phyloP scores from a whole-genome alignment of 1,140 invertebrate genomes.

The Solenopsis invicta region DNA sequence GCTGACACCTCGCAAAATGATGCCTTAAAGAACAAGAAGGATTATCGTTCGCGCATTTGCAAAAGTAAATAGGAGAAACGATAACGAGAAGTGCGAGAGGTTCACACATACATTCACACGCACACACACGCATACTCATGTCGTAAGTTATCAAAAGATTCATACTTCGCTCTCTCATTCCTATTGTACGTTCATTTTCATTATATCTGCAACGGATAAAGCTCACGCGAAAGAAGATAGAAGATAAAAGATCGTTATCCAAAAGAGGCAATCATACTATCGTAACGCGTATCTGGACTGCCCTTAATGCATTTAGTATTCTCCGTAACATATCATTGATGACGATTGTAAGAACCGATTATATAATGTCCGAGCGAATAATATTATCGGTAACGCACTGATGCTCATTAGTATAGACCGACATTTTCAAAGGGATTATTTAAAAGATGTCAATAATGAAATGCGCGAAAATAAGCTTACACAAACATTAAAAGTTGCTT shows the following conservation, averaged over 20 bases:
- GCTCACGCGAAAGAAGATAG: background rate
- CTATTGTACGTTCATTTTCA: slow-evolving; percentile 51
- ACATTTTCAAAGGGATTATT: background rate
- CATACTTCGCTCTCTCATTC: slow-evolving; percentile 48
- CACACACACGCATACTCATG: slow-evolving; percentile 56
- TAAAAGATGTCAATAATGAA: slow-evolving; percentile 55
- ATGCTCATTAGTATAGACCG: slow-evolving; percentile 23
- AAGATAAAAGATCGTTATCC: slow-evolving; percentile 2
- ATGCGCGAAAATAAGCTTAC: slow-evolving; percentile 33
- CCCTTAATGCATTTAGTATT: slow-evolving; percentile 37
- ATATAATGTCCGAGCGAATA: background rate
- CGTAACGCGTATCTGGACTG: background rate
- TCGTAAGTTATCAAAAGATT: slow-evolving; percentile 54
- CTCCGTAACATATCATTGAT: slow-evolving; percentile 8
- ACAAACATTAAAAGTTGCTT: slow-evolving; percentile 10
- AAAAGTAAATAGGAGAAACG: slow-evolving; percentile 60
- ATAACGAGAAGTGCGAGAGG: slow-evolving; percentile 37
- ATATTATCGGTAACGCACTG: background rate
- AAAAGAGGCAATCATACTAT: slow-evolving; percentile 25
- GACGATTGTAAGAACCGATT: slow-evolving; percentile 6
- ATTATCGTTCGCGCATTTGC: slow-evolving; percentile 23
- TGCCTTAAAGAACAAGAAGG: slow-evolving; percentile 88
- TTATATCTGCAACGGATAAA: slow-evolving; percentile 37
- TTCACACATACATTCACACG: slow-evolving; percentile 61
- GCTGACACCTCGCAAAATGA: slow-evolving; percentile 93